A percentile compares a stretch with the other conserved stretches of the same genome.
phyloP scores from a whole-genome alignment of 1,140 invertebrate species.

The Proctacanthus coquilletti region DNA sequence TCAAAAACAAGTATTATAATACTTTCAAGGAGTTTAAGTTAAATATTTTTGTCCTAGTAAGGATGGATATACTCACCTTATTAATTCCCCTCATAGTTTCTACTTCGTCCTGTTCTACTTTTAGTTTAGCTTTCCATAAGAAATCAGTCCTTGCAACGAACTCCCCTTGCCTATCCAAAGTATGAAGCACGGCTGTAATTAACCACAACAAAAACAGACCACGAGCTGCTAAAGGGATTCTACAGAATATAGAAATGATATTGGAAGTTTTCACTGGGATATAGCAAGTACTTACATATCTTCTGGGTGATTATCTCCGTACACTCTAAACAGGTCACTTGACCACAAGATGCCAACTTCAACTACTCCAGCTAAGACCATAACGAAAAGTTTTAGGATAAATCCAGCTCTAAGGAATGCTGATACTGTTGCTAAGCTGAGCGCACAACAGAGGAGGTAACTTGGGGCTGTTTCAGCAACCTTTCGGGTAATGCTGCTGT shows the following conservation, averaged over 20 bases:
- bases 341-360: constrained; percentile 48
- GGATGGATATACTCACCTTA: constrained; percentile 48
- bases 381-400: constrained; percentile 61
- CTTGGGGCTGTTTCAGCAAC: constrained; percentile 28
- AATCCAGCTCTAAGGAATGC: constrained; percentile 72
- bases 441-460: constrained; percentile 61
- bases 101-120: constrained; percentile 84
- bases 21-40: too few relatives aligned
- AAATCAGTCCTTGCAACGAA: constrained; percentile 78
- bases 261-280: too few relatives aligned
- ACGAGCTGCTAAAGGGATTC: constrained; percentile 48
- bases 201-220: constrained; percentile 43
- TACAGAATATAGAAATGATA: constrained; percentile 34
- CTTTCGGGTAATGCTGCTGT: background rate
- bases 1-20: too few relatives aligned
- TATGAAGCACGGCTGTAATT: constrained; percentile 51
- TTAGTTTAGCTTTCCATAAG: constrained; percentile 81
- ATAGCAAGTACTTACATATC: constrained; percentile 39
- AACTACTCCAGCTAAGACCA: constrained; percentile 46
- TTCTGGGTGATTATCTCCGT: constrained; percentile 32
- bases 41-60: too few relatives aligned
- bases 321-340: constrained; percentile 41
- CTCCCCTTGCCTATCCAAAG: constrained; percentile 72
- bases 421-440: constrained; percentile 61
- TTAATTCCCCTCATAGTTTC: constrained; percentile 92